Conservation (phyloP, 2,113 vertebrate species). For the Mungos mungo region DNA sequence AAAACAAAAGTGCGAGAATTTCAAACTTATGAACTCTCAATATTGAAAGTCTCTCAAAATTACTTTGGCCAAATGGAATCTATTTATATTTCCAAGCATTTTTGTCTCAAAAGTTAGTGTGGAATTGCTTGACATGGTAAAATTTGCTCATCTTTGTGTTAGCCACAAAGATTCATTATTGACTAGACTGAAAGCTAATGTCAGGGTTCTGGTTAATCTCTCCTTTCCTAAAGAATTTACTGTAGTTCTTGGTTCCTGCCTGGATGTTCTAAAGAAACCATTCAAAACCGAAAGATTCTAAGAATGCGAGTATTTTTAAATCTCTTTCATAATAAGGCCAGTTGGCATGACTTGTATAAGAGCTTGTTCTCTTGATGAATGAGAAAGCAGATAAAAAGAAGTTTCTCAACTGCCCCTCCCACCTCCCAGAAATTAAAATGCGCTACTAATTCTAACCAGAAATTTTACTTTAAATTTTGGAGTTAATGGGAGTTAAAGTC, state of each 20-base stretch:
- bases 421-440: not conserved
- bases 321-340: not conserved
- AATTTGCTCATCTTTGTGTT: not conserved
- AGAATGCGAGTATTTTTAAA: not conserved
- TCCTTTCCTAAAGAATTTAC: not conserved
- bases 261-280: not conserved
- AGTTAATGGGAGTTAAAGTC: not conserved
- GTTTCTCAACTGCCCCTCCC: fast-evolving
- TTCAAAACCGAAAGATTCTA: not conserved
- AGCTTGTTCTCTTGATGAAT: not conserved
- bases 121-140: not conserved
- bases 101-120: not conserved
- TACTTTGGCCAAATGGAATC: not conserved
- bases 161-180: not conserved
- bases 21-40: not conserved
- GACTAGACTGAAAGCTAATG: not conserved
- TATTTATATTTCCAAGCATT: not conserved
- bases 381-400: not conserved
- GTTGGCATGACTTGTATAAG: not conserved
- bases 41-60: not conserved
- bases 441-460: not conserved
- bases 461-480: not conserved
- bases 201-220: not conserved
- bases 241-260: not conserved
- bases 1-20: not conserved